phyloP scores from a whole-genome alignment of 2,113 vertebrate species.

The Nycticryphes semicollaris region DNA sequence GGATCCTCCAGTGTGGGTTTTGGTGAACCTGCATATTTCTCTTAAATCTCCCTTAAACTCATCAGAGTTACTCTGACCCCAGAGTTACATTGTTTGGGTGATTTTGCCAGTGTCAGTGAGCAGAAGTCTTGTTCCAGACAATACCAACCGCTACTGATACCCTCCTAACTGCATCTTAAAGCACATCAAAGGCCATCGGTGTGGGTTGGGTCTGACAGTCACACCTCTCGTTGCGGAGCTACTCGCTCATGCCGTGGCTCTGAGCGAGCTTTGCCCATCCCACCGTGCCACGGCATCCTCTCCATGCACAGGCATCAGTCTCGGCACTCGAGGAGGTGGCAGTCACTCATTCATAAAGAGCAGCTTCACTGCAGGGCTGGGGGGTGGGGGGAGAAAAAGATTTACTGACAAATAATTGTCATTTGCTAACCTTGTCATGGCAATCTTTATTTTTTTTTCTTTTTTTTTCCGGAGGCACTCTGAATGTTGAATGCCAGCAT shows the following conservation, averaged over 20 bases:
- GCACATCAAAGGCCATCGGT: background rate
- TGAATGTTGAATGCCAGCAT: constrained; percentile 64
- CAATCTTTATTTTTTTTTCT: background rate
- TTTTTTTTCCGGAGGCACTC: constrained; percentile 27
- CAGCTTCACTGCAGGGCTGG: background rate
- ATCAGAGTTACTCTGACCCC: too few relatives aligned
- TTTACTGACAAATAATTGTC: constrained; percentile 48
- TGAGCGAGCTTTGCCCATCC: accelerated
- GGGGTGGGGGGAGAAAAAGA: background rate
- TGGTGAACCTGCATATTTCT: background rate
- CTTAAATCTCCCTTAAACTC: background rate
- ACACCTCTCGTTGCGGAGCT: accelerated
- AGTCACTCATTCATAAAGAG: background rate
- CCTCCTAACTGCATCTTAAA: background rate
- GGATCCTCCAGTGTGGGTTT: background rate
- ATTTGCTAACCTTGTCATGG: constrained; percentile 58
- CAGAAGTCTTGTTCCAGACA: background rate
- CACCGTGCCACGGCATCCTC: accelerated
- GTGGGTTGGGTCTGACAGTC: accelerated
- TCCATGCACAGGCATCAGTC: background rate
- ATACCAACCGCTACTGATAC: background rate
- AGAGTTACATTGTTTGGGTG: background rate
- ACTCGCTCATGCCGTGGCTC: accelerated
- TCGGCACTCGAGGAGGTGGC: background rate
- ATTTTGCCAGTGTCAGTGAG: background rate